phyloP scores from a whole-genome alignment of 2,888 invertebrate genomes.

The Invenusta paracnida region DNA sequence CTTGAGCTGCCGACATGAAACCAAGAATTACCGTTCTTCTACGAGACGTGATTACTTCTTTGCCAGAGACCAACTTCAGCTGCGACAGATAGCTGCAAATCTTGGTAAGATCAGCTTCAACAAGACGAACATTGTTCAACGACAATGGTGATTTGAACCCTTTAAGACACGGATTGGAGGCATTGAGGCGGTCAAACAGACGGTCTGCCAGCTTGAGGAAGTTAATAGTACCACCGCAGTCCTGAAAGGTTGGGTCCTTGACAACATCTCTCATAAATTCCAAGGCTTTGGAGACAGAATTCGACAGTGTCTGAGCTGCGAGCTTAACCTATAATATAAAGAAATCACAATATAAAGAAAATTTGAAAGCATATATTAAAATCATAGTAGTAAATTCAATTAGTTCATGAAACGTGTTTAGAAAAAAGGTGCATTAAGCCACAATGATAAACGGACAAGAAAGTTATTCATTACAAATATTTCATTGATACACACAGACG shows the following conservation, averaged over 20 bases:
- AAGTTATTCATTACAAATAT: no score
- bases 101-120: background rate
- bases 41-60: background rate
- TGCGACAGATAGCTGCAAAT: background rate
- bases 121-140: background rate
- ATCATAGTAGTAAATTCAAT: no score
- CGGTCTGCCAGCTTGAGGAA: background rate
- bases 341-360: no score
- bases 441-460: no score
- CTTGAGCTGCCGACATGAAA: background rate
- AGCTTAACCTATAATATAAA: no score
- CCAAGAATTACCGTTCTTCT: background rate
- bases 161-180: background rate
- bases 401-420: no score
- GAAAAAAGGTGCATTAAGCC: no score
- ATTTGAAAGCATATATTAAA: no score
- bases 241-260: background rate
- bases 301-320: background rate
- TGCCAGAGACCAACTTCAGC: background rate
- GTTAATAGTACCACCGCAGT: background rate
- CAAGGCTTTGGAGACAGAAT: background rate
- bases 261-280: background rate
- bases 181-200: background rate
- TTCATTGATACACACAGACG: no score
- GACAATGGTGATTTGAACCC: background rate